Evolutionary conservation across 1,140 invertebrate genomes (phyloP), one percentile per base, ranked within the genome.

Genomic region (Drosophila grimshawi): DNA sequence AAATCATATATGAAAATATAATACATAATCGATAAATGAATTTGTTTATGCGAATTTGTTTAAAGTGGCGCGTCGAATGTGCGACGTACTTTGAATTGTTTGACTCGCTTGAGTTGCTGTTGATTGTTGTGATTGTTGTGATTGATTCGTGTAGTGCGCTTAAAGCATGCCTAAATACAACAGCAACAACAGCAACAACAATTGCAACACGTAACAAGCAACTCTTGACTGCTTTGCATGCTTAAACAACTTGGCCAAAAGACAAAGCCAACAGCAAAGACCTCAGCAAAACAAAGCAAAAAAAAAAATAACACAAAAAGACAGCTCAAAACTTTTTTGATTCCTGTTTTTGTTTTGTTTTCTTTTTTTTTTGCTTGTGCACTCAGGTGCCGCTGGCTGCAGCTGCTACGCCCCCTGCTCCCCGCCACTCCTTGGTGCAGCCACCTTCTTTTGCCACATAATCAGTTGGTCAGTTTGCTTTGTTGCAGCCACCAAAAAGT

Each of bases 31-130:
- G 76, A 88, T 85, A 86, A 86, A 86, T 81, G 83, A 86, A 86
- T 85, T 74, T 85, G 81, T 85, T 85, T 85, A 85, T 85, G 66
- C 71, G 78, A 86, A 86, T 89, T 88, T 83, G 80, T 88, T 88
- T 88, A 88, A 88, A 88, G 83, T 88, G 82, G 82, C 82, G 82
- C 76, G 49, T 41, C 59, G 67, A 86, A 86, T 76, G 85, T 65
- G 60, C 76, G 68, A 27, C 39, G 10, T 10, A 3, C n/a, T 43
- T 43, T 19, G 19, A 19, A 19, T 19, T 19, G 19, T 19, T 19
- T 19, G 19, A 19, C 19, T 19, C 19, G 19, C 19, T 19, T 19
- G 19, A 19, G 19, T 19, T 19, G 19, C 19, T 19, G 19, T 19
- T 19, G 19, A 5, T 60, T 62, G 43, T 59, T 11, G 45, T 49